phyloP scores from a whole-genome alignment of 2,888 invertebrate genomes.

The Didymodactylos carnosus region DNA sequence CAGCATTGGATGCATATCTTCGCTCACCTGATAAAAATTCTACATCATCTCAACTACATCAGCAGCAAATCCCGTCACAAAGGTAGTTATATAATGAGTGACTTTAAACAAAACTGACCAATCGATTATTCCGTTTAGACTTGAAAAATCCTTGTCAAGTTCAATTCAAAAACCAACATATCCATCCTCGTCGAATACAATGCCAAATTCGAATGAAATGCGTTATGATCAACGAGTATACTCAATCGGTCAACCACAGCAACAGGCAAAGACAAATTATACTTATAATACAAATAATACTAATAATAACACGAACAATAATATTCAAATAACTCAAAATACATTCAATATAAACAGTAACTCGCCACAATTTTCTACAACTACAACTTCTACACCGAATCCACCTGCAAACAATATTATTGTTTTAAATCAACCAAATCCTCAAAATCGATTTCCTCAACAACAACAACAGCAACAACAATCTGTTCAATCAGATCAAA shows the following conservation, averaged over 20 bases:
- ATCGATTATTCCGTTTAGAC: no score
- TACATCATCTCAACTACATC: no score
- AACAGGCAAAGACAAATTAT: no score
- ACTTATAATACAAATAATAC: background rate
- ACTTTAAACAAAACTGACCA: no score
- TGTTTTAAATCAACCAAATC: no score
- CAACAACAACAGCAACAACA: background rate
- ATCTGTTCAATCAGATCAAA: background rate
- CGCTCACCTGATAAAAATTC: background rate
- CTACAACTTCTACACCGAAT: background rate
- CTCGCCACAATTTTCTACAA: background rate
- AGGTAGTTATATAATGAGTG: no score
- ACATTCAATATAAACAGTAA: background rate
- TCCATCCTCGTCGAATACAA: background rate
- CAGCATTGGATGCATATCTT: background rate
- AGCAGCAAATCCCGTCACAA: no score
- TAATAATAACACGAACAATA: background rate
- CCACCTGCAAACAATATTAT: no score
- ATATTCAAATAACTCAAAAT: background rate
- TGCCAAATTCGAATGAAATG: background rate
- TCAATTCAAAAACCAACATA: background rate
- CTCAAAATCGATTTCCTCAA: no score
- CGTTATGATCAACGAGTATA: no score
- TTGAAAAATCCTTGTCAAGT: no score
- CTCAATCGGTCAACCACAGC: no score